Evolutionary conservation across 2,888 invertebrate species (phyloP).

Genomic region (Elmis aenea): DNA sequence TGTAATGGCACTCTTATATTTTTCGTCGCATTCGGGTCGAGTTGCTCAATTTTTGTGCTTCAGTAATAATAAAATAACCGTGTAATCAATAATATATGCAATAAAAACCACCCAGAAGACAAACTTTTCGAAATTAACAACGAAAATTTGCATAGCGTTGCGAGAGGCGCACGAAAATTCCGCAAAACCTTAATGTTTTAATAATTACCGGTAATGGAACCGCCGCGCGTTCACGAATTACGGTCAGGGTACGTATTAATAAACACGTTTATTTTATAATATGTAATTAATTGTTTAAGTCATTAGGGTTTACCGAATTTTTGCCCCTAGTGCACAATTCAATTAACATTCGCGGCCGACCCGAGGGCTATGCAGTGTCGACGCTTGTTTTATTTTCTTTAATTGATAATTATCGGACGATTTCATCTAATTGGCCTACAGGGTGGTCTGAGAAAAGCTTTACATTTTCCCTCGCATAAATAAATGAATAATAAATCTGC

Average conservation of each 20-base stretch:
- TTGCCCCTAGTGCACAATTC: constrained; percentile 29
- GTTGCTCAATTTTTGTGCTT: too few relatives aligned
- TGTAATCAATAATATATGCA: constrained; percentile 6
- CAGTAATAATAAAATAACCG: constrained; percentile 6
- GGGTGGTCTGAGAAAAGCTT: constrained; percentile 35
- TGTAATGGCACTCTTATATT: too few relatives aligned
- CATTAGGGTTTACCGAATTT: constrained; percentile 14
- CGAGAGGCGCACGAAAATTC: too few relatives aligned
- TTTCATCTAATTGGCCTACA: constrained; percentile 43
- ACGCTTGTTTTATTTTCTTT: constrained; percentile 38
- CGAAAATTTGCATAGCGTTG: too few relatives aligned
- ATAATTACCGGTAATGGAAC: constrained; percentile 11
- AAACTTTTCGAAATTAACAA: too few relatives aligned
- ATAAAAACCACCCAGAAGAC: too few relatives aligned
- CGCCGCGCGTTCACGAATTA: constrained; percentile 7
- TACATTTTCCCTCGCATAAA: too few relatives aligned
- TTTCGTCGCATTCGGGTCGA: too few relatives aligned
- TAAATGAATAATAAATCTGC: too few relatives aligned
- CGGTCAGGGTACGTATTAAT: constrained; percentile 7
- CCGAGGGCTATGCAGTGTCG: constrained; percentile 23
- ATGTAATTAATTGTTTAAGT: constrained; percentile 14
- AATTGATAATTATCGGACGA: constrained; percentile 44
- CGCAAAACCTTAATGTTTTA: constrained; percentile 4
- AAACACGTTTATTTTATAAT: constrained; percentile 10
- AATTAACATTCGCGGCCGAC: constrained; percentile 31